These are phyloP conservation scores for Rhagium mordax DNA, from an alignment of 2,888 invertebrate species.

Conservation along the genomic window DNA sequence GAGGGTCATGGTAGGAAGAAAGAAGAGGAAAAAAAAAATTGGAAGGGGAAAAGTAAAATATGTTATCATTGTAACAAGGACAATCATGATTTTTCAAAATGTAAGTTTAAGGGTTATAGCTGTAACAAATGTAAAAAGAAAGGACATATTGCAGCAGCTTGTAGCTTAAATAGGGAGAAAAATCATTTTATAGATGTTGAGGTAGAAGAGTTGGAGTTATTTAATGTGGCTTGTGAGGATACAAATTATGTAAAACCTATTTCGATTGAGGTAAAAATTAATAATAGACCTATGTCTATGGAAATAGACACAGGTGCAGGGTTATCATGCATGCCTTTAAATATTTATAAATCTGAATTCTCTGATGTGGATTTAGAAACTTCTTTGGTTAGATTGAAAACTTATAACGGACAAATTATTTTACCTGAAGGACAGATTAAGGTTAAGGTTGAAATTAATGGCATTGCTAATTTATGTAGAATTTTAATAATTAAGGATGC, in stretches of 20 bases:
- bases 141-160: slow-evolving; percentile 22
- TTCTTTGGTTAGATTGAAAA: neutral
- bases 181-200: neutral
- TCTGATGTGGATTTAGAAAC: neutral
- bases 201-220: no score
- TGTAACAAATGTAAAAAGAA: slow-evolving; percentile 28
- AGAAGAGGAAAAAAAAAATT: no score
- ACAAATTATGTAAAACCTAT: no score
- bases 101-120: slow-evolving; percentile 3
- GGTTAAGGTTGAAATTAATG: neutral
- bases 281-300: slow-evolving; percentile 5
- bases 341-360: neutral
- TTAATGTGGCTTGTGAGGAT: no score
- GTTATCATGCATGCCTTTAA: slow-evolving; percentile 14
- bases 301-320: slow-evolving; percentile 27
- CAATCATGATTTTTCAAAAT: no score
- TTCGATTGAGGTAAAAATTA: neutral
- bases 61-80: no score
- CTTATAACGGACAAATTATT: slow-evolving; percentile 3
- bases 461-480: neutral
- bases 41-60: no score
- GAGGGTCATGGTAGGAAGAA: no score
- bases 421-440: neutral
- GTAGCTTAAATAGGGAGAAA: slow-evolving; percentile 3
- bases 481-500: no score